Conservation (phyloP, 53 echinoderm and acorn worm species). For the Henricia sp. region DNA sequence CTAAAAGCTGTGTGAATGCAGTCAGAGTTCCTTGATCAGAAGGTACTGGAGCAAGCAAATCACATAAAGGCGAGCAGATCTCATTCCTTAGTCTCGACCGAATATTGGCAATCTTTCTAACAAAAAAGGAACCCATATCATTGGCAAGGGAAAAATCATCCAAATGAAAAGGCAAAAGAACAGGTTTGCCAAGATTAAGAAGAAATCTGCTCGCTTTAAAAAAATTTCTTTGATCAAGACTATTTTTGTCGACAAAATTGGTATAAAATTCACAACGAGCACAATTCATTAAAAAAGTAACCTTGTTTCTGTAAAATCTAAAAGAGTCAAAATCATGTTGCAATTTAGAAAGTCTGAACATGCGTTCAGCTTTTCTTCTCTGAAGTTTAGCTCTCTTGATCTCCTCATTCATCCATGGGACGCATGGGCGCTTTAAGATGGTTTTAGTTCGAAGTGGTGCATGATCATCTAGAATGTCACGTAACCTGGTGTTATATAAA, state of each 20-base stretch:
- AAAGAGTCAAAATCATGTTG: conserved; percentile 31
- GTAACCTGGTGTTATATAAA: conserved; percentile 28
- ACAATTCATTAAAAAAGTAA: conserved; percentile 17
- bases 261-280: conserved; percentile 34
- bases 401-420: conserved; percentile 25
- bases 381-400: conserved; percentile 26
- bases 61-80: not conserved
- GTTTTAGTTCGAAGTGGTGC: conserved; percentile 30
- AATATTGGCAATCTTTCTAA: not conserved
- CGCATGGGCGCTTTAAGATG: conserved; percentile 7
- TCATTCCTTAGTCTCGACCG: not conserved
- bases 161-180: not conserved
- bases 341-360: conserved; percentile 22
- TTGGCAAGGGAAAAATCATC: conserved; percentile 20
- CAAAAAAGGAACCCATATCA: conserved; percentile 3
- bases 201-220: too few relatives aligned
- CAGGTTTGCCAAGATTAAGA: not conserved
- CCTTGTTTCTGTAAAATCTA: conserved; percentile 34
- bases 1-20: not conserved
- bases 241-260: conserved; percentile 18
- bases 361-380: conserved; percentile 42
- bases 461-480: conserved; percentile 24
- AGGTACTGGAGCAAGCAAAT: not conserved
- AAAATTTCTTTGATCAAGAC: conserved; percentile 28
- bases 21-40: not conserved